phyloP scores from a whole-genome alignment of 1,140 invertebrate species.

The Atta texana region DNA sequence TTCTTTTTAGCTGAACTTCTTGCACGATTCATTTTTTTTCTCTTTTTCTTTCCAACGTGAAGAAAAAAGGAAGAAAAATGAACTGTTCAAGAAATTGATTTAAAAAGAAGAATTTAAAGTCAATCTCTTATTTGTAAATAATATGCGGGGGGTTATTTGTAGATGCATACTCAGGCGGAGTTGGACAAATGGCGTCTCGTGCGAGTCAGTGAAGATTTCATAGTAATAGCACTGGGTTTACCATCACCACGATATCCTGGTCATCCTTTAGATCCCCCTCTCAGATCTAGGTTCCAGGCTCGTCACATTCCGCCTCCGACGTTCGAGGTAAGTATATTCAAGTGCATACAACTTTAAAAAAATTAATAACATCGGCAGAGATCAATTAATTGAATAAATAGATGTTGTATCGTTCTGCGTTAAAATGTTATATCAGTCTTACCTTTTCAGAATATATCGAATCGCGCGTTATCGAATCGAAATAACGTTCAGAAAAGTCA shows the following conservation, averaged over 20 bases:
- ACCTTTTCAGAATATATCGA: neutral
- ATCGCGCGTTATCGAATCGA: neutral
- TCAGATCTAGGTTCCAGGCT: conserved; percentile 97
- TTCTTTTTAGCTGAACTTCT: no score
- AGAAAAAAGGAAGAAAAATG: no score
- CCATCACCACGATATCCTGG: conserved; percentile 95
- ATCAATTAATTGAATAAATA: conserved; percentile 23
- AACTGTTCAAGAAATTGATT: no score
- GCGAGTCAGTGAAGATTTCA: conserved; percentile 95
- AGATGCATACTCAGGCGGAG: conserved; percentile 93
- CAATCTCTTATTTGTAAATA: neutral
- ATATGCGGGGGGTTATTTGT: conserved; percentile 67
- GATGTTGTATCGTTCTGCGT: neutral
- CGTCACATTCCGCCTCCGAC: conserved; percentile 90
- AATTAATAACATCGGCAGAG: neutral
- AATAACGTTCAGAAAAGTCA: conserved; percentile 34
- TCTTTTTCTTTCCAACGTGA: no score
- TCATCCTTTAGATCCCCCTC: conserved; percentile 97
- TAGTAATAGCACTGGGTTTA: conserved; percentile 95
- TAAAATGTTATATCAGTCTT: neutral
- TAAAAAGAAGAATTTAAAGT: no score
- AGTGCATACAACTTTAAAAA: conserved; percentile 20
- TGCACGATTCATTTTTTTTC: no score
- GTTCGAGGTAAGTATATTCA: conserved; percentile 87
- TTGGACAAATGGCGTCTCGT: conserved; percentile 95